Evolutionary conservation across 1,140 invertebrate genomes (phyloP).

Genomic region (Drosophila kikkawai): DNA sequence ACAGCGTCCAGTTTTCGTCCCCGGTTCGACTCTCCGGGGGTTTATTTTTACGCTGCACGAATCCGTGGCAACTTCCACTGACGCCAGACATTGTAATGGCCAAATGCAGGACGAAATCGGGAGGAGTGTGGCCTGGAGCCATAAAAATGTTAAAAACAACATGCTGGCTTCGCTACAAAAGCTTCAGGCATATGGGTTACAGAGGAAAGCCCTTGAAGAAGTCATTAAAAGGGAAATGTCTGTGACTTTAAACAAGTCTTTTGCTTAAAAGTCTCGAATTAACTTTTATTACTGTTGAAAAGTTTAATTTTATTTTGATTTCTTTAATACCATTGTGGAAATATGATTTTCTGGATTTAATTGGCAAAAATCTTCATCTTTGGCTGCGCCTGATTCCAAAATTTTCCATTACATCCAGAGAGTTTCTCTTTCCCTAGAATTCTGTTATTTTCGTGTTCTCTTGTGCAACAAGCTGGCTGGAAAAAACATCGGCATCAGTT

Average conservation of each 20-base stretch:
- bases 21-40: conserved; percentile 1
- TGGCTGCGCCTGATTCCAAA: conserved; percentile 9
- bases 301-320: background rate
- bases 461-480: conserved; percentile 46
- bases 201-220: conserved; percentile 9
- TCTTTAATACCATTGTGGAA: background rate
- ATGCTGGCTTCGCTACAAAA: conserved; percentile 46
- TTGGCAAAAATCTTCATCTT: conserved; percentile 4
- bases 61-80: conserved; percentile 63
- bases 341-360: background rate
- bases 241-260: background rate
- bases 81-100: conserved; percentile 69
- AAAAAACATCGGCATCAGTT: conserved; percentile 56
- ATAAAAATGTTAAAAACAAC: conserved; percentile 74
- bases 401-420: conserved; percentile 3
- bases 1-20: conserved; percentile 36
- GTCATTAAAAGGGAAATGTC: conserved; percentile 4
- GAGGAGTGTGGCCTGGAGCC: conserved; percentile 5
- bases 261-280: background rate
- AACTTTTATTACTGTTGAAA: background rate
- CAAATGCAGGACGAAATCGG: conserved; percentile 15
- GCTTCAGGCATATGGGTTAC: conserved; percentile 28
- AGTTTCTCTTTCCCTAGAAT: conserved; percentile 7
- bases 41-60: conserved; percentile 35
- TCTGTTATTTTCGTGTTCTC: conserved; percentile 49